Evolutionary conservation across 2,113 vertebrate genomes (phyloP).

Genomic region (Pelobates fuscus): DNA sequence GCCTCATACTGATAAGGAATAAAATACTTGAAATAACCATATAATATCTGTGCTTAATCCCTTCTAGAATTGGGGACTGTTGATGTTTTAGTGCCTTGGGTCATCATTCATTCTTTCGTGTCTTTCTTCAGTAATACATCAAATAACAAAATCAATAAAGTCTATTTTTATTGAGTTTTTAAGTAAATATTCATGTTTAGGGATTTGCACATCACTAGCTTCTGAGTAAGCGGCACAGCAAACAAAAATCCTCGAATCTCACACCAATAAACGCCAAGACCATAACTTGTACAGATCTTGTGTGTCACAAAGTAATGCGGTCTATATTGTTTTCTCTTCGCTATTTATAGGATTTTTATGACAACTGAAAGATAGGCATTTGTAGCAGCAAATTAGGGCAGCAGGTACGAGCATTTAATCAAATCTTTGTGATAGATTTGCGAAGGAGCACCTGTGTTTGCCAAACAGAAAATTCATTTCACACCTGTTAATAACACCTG

Average conservation of each 20-base stretch:
- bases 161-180: too few species aligned
- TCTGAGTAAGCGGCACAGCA: too few species aligned
- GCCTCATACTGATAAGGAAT: too few species aligned
- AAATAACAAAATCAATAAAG: too few species aligned
- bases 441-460: constrained; percentile 39
- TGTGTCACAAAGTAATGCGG: neutral
- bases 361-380: constrained; percentile 45
- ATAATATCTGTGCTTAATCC: too few species aligned
- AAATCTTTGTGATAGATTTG: neutral
- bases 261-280: neutral
- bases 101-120: too few species aligned
- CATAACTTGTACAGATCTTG: neutral
- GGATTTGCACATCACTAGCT: too few species aligned
- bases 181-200: too few species aligned
- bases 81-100: too few species aligned
- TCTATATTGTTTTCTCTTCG: neutral
- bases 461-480: constrained; percentile 12
- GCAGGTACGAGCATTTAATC: constrained; percentile 23
- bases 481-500: constrained; percentile 49
- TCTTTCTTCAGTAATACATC: too few species aligned
- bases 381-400: constrained; percentile 15
- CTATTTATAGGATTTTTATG: constrained; percentile 43
- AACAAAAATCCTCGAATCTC: neutral
- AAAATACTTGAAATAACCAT: too few species aligned
- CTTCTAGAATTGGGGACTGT: too few species aligned